Conservation (phyloP, 2,113 vertebrate genomes). For the Acrocephalus kingi region DNA sequence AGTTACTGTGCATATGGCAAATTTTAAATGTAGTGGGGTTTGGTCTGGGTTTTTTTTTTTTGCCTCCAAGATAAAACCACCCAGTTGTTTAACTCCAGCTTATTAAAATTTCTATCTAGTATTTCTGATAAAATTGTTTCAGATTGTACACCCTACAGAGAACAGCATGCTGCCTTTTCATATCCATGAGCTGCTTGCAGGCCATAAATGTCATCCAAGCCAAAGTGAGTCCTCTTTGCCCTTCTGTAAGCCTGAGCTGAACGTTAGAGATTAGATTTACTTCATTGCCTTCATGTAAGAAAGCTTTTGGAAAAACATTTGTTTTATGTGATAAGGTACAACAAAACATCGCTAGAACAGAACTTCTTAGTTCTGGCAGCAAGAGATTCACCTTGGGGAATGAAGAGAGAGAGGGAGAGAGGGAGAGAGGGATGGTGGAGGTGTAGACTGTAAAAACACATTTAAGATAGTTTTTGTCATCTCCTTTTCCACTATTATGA, state of each 20-base stretch:
- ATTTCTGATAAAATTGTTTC: slow-evolving; percentile 43
- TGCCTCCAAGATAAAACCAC: slow-evolving; percentile 7
- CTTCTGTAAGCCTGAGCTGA: background rate
- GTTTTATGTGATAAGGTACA: background rate
- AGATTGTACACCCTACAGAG: background rate
- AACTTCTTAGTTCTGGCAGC: background rate
- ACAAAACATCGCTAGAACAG: background rate
- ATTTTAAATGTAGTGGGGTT: slow-evolving; percentile 8
- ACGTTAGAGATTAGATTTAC: background rate
- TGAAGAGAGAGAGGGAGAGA: background rate
- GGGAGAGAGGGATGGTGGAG: background rate
- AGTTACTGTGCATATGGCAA: slow-evolving; percentile 48
- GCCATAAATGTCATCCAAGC: slow-evolving; percentile 1
- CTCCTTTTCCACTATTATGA: background rate
- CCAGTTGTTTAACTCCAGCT: slow-evolving; percentile 6
- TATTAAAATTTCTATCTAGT: slow-evolving; percentile 40
- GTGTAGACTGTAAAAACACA: background rate
- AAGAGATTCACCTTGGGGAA: background rate
- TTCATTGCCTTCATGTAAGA: background rate
- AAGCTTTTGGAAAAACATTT: slow-evolving; percentile 12
- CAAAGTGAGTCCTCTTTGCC: background rate
- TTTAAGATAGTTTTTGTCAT: background rate
- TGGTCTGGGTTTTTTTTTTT: background rate
- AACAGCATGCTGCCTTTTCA: slow-evolving; percentile 8
- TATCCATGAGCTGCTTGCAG: background rate